Conservation (phyloP, 2,797 vertebrate species). For the Pipistrellus pygmaeus region DNA sequence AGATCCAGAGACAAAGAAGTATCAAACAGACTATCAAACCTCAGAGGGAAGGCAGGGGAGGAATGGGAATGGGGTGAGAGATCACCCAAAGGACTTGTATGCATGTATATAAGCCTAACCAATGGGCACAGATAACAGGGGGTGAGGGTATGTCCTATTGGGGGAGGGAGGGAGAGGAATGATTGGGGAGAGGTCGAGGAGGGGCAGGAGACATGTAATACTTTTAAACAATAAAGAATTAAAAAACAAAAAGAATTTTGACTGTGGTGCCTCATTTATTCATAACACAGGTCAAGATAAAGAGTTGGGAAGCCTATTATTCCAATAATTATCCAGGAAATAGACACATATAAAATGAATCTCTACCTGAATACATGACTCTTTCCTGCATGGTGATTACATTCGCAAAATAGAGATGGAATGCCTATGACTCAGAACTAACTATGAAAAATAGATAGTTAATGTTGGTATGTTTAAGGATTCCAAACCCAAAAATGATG, state of each 20-base stretch:
- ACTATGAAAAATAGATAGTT: slow-evolving; percentile 23
- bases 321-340: slow-evolving; percentile 42
- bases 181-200: too few relatives aligned
- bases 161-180: too few relatives aligned
- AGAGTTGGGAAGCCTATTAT: background rate
- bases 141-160: too few relatives aligned
- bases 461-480: slow-evolving; percentile 67
- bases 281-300: slow-evolving; percentile 24
- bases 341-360: slow-evolving; percentile 2
- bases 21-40: too few relatives aligned
- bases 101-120: too few relatives aligned
- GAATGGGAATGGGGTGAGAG: too few relatives aligned
- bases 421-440: background rate
- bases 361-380: background rate
- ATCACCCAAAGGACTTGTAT: too few relatives aligned
- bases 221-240: too few relatives aligned
- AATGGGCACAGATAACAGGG: too few relatives aligned
- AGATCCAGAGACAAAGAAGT: too few relatives aligned
- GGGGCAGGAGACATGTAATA: too few relatives aligned
- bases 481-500: slow-evolving; percentile 46
- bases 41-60: too few relatives aligned
- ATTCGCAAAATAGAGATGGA: slow-evolving; percentile 11
- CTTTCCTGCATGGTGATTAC: background rate
- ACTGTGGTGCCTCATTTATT: slow-evolving; percentile 25
- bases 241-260: background rate